Percentiles rank a stretch among this genome's conserved stretches.
phyloP scores from a whole-genome alignment of 2,113 vertebrate genomes.

The Heloderma charlesbogerti region DNA sequence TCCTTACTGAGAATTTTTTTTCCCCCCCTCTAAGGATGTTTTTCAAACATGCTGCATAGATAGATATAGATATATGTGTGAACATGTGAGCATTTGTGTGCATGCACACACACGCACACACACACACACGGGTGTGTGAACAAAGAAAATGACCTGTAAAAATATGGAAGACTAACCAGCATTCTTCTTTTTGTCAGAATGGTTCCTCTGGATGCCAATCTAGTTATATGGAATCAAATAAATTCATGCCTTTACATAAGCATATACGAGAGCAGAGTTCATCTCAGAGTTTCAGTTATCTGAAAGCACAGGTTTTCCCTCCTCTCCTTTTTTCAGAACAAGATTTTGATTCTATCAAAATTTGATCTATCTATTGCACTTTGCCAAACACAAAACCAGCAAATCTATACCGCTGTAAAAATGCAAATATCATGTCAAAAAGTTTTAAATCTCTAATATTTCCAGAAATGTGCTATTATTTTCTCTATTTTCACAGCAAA shows the following conservation, averaged over 20 bases:
- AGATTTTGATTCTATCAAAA: neutral
- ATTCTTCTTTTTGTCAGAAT: neutral
- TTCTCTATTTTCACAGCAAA: neutral
- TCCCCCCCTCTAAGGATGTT: neutral
- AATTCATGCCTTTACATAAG: conserved; percentile 1
- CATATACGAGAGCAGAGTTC: conserved; percentile 34
- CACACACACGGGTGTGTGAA: neutral
- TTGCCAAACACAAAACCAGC: neutral
- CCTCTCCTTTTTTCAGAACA: neutral
- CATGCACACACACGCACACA: too few relatives aligned
- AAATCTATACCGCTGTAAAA: neutral
- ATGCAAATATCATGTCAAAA: neutral
- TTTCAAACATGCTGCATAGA: neutral
- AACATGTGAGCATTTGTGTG: too few relatives aligned
- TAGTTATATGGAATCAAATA: conserved; percentile 9
- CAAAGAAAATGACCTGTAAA: neutral
- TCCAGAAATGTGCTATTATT: neutral
- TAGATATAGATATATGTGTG: too few relatives aligned
- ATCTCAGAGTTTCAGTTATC: conserved; percentile 2
- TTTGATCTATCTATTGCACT: neutral
- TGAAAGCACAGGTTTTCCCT: neutral
- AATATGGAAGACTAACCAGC: neutral
- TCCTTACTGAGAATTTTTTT: too few relatives aligned
- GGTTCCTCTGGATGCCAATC: neutral
- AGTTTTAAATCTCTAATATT: neutral